These are phyloP conservation scores for Phenacoccus solenopsis DNA, from an alignment of 1,140 invertebrate species.

Conservation along the genomic window DNA sequence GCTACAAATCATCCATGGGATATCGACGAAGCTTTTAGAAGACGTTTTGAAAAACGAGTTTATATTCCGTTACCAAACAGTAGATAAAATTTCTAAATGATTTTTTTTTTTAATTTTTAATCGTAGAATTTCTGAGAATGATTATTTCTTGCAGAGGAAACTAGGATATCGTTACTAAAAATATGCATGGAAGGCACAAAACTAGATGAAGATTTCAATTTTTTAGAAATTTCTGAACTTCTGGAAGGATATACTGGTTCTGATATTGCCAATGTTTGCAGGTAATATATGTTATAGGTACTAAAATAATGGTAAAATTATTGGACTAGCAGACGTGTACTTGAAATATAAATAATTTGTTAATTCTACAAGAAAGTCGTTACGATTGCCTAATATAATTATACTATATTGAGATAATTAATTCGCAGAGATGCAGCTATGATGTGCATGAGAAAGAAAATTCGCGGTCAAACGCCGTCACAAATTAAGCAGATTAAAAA, in stretches of 20 bases:
- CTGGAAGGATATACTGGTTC: constrained; percentile 52
- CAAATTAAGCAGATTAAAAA: constrained; percentile 48
- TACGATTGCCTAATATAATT: not conserved
- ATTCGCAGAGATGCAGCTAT: constrained; percentile 48
- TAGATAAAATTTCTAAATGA: constrained; percentile 27
- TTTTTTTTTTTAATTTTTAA: not conserved
- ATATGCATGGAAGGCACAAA: constrained; percentile 48
- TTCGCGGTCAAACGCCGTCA: constrained; percentile 45
- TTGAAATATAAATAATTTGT: not conserved
- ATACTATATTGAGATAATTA: not conserved
- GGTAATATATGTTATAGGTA: constrained; percentile 31
- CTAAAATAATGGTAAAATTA: not conserved
- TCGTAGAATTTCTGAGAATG: not conserved
- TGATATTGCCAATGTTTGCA: constrained; percentile 51
- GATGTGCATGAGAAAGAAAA: constrained; percentile 52
- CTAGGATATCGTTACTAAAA: constrained; percentile 43
- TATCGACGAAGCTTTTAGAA: constrained; percentile 53
- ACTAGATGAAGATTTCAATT: constrained; percentile 40
- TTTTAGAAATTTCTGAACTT: constrained; percentile 39
- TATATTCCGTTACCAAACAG: constrained; percentile 56
- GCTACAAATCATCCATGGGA: constrained; percentile 67
- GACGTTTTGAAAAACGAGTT: constrained; percentile 56
- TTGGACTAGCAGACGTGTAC: not conserved
- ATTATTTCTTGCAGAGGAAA: constrained; percentile 37
- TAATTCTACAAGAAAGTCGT: not conserved